These are phyloP conservation scores for Haliclona indistincta DNA, from an alignment of 37 sponge, comb jelly and placozoan species.

Conservation along the genomic window DNA sequence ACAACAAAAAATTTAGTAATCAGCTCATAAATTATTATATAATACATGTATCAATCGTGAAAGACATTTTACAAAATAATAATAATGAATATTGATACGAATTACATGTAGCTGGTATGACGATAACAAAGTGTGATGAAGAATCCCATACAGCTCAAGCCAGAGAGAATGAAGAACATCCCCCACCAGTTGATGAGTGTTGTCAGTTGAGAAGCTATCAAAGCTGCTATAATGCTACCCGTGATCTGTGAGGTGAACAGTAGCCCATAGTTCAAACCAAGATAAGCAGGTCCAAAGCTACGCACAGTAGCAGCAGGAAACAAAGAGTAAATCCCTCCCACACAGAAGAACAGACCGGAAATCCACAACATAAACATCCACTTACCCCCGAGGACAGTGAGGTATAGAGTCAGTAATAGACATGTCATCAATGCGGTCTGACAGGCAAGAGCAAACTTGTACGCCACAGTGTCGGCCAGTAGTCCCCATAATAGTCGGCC, in stretches of 20 bases:
- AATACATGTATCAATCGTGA: no score
- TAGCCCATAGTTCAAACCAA: slow-evolving; percentile 73
- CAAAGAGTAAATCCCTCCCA: slow-evolving; percentile 74
- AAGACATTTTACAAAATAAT: no score
- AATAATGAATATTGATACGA: no score
- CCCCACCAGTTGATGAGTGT: not conserved
- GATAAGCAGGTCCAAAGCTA: slow-evolving; percentile 66
- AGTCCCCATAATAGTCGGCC: slow-evolving; percentile 83
- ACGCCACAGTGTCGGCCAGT: slow-evolving; percentile 52
- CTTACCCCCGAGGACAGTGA: slow-evolving; percentile 19
- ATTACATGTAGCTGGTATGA: slow-evolving; percentile 67
- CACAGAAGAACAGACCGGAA: slow-evolving; percentile 81
- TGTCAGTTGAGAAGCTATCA: not conserved
- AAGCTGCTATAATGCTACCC: slow-evolving; percentile 37
- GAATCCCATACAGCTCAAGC: slow-evolving; percentile 22
- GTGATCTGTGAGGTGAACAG: slow-evolving; percentile 57
- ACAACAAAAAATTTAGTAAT: no score
- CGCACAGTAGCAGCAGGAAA: slow-evolving; percentile 69
- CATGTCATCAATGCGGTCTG: slow-evolving; percentile 34
- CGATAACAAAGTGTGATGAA: slow-evolving; percentile 36
- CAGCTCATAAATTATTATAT: no score
- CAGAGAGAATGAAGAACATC: slow-evolving; percentile 20
- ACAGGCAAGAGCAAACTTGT: slow-evolving; percentile 61
- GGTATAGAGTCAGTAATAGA: slow-evolving; percentile 38
- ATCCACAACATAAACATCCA: slow-evolving; percentile 74